These are phyloP conservation scores for Phymorhynchus buccinoides DNA, from an alignment of 1,140 invertebrate genomes.

Conservation along the genomic window DNA sequence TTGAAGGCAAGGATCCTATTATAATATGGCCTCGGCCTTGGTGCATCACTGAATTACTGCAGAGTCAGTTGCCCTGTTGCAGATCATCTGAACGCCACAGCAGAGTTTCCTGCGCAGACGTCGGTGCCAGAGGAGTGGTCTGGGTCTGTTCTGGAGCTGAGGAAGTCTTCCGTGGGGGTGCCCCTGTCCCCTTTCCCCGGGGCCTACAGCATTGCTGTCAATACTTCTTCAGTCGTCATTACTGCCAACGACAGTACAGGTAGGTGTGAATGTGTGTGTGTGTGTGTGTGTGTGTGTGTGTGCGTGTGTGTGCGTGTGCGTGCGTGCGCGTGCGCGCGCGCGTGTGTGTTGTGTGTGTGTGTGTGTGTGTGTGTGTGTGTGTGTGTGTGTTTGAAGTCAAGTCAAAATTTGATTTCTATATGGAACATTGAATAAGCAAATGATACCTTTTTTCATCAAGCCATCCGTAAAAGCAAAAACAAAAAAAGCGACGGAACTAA, in stretches of 20 bases:
- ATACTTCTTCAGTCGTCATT: slow-evolving; percentile 42
- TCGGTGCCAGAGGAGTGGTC: background rate
- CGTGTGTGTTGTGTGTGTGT: no score
- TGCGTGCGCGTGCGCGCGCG: background rate
- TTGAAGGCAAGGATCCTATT: no score
- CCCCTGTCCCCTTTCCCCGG: slow-evolving; percentile 33
- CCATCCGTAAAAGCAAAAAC: no score
- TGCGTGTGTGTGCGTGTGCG: background rate
- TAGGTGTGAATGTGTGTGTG: background rate
- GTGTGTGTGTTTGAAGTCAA: no score
- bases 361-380: no score
- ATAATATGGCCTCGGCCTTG: no score
- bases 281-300: slow-evolving; percentile 2
- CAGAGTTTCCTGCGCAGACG: background rate
- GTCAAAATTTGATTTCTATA: no score
- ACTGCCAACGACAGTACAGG: slow-evolving; percentile 34
- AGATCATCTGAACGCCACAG: background rate
- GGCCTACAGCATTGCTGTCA: slow-evolving; percentile 51
- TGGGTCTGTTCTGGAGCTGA: background rate
- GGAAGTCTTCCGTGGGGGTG: background rate
- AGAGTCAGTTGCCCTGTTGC: no score
- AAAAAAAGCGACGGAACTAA: no score
- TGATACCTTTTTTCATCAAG: no score
- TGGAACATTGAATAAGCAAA: no score
- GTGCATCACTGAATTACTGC: no score